Percentiles rank a stretch among this genome's conserved stretches.
Conservation (phyloP, 2,113 vertebrate species). For the Alaudala cheleensis region DNA sequence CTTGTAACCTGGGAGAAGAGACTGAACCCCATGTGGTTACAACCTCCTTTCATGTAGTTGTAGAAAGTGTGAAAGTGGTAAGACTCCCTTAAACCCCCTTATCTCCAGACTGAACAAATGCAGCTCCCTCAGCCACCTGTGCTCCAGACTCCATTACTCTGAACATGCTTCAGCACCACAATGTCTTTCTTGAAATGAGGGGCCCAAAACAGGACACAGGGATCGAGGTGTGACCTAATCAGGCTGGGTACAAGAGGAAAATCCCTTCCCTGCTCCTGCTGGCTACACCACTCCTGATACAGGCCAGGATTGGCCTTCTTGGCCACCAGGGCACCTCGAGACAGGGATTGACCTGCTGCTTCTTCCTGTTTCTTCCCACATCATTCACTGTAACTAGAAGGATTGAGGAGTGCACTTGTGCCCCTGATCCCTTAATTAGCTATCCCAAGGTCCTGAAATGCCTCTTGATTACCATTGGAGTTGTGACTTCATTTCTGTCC, state of each 20-base stretch:
- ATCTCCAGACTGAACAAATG: not conserved
- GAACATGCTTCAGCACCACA: not conserved
- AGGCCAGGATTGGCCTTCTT: not conserved
- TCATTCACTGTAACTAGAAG: not conserved
- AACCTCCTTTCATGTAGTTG: not conserved
- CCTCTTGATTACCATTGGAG: not conserved
- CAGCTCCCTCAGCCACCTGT: not conserved
- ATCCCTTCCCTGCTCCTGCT: not conserved
- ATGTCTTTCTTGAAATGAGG: not conserved
- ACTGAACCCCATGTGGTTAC: not conserved
- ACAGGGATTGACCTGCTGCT: not conserved
- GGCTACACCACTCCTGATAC: not conserved
- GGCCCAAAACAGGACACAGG: not conserved
- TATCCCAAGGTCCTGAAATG: not conserved
- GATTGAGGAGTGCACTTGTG: not conserved
- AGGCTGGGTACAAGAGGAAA: accelerated
- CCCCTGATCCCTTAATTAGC: not conserved
- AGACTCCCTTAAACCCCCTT: not conserved
- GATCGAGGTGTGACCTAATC: not conserved
- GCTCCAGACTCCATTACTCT: not conserved
- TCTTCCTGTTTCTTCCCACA: not conserved
- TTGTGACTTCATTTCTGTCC: not conserved
- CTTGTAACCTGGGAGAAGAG: not conserved
- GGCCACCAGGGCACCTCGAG: not conserved
- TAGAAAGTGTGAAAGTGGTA: not conserved